A percentile compares a stretch with the other conserved stretches of the same genome.
phyloP scores from a whole-genome alignment of 1,140 invertebrate genomes.

The Tetraneura akinire region DNA sequence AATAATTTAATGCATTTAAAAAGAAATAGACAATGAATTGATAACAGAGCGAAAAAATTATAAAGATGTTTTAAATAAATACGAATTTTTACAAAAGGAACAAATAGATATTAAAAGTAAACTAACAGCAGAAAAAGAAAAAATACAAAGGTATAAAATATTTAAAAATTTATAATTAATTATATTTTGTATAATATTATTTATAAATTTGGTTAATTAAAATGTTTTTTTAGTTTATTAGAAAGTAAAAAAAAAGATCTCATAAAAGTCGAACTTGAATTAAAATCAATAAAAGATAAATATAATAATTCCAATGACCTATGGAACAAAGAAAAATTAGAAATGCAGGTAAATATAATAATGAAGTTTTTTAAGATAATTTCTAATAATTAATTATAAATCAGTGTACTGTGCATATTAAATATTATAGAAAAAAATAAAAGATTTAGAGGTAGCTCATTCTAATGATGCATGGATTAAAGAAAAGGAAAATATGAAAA shows the following conservation, averaged over 20 bases:
- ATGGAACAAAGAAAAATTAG: conserved; percentile 75
- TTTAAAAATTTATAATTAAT: neutral
- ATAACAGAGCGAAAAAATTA: conserved; percentile 71
- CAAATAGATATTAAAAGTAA: conserved; percentile 77
- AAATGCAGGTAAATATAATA: conserved; percentile 64
- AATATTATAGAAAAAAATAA: conserved; percentile 66
- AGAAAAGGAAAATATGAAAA: conserved; percentile 69
- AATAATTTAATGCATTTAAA: conserved; percentile 38
- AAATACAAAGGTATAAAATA: conserved; percentile 62
- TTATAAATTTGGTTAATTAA: neutral
- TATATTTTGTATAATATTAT: neutral
- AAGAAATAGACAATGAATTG: conserved; percentile 70
- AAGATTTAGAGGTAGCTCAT: conserved; percentile 66
- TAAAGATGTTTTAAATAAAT: conserved; percentile 77
- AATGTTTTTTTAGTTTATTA: conserved; percentile 59
- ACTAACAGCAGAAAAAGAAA: conserved; percentile 76
- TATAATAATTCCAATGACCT: conserved; percentile 69
- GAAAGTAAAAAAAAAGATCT: conserved; percentile 63
- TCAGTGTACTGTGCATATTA: neutral
- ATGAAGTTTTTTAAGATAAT: neutral
- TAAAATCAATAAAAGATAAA: conserved; percentile 70
- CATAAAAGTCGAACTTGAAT: conserved; percentile 66
- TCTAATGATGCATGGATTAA: conserved; percentile 61
- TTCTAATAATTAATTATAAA: neutral
- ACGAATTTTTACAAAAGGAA: conserved; percentile 80